These are phyloP conservation scores for Dryobotodes eremita DNA, from an alignment of 2,888 invertebrate species.

Conservation along the genomic window DNA sequence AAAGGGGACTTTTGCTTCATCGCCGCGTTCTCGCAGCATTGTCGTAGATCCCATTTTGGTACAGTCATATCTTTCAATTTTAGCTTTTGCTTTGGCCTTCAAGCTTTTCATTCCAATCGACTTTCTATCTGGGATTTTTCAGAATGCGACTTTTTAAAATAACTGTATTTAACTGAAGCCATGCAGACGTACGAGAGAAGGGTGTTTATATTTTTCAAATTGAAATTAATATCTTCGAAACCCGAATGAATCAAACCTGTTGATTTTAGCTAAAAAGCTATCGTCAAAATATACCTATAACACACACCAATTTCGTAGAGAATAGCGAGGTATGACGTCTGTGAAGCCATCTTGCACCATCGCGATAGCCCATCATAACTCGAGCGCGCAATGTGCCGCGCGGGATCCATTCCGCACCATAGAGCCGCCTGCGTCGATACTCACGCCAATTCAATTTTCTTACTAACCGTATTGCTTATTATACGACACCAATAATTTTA, in stretches of 20 bases:
- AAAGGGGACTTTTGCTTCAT: background rate
- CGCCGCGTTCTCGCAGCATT: background rate
- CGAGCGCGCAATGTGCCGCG: conserved; percentile 80
- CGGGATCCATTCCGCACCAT: conserved; percentile 89
- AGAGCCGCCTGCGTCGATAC: conserved; percentile 80
- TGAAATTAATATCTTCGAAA: background rate
- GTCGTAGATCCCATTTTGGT: background rate
- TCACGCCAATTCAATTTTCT: conserved; percentile 87
- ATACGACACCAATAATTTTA: conserved; percentile 42
- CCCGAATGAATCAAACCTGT: no score
- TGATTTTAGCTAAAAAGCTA: background rate
- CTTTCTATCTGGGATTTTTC: background rate
- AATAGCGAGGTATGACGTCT: conserved; percentile 47
- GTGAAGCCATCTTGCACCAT: conserved; percentile 60
- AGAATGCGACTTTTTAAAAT: background rate
- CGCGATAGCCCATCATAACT: conserved; percentile 81
- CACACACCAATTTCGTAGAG: conserved; percentile 48
- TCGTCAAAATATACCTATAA: background rate
- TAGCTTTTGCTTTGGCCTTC: background rate
- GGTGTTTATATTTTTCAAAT: background rate
- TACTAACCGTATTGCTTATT: conserved; percentile 83
- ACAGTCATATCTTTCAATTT: background rate
- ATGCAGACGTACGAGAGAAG: background rate
- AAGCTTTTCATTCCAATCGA: background rate
- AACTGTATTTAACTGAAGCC: background rate